Evolutionary conservation across 2,113 vertebrate genomes (phyloP), one percentile per base, ranked within the genome.

Genomic region (Melanerpes aurifrons): DNA sequence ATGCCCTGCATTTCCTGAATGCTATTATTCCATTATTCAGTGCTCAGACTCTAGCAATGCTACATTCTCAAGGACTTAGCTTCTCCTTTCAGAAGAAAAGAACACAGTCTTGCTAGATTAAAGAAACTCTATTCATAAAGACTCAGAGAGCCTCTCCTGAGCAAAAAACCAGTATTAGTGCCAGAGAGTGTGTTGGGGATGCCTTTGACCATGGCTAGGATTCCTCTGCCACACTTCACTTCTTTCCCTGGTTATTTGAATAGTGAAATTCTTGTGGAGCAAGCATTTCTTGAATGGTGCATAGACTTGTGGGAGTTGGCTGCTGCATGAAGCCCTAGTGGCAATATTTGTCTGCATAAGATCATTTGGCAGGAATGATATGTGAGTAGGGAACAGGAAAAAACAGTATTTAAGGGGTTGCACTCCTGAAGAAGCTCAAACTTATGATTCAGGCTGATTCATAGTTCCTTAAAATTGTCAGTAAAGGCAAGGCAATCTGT

Each of bases 281-380:
- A 80, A 66, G 21, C 17, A 29, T 78, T 82, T 75, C 19, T 66
- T 70, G 64, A 82, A 29, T 62, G 25, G 20, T 67, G 26, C 22
- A 4, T 31, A 20, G 71, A 15, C n/a, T 62, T 63, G 57, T 70
- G 82, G 53, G 32, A 63, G 7, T 12, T 66, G 28, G 16, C 35
- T 77, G 59, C n/a, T 87, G 61, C 43, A 35, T 70, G 59, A 82
- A 87, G n/a, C 40, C 47, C 53, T 62, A 16, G 15, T 76, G 59
- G 75, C 50, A 79, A 50, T 72, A 67, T 70, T 68, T 56, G 61
- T 59, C 56, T 93, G 37, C 25, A 37, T 25, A 59, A 3, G 15
- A 81, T 54, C 7, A n/a, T 63, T 93, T 87, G n/a, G 64, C 43
- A 89, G 91, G 47, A 87, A 87, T 47, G 85, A 80, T 62, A 82